phyloP scores from a whole-genome alignment of 1,140 invertebrate genomes.

The Cheumatopsyche charites region DNA sequence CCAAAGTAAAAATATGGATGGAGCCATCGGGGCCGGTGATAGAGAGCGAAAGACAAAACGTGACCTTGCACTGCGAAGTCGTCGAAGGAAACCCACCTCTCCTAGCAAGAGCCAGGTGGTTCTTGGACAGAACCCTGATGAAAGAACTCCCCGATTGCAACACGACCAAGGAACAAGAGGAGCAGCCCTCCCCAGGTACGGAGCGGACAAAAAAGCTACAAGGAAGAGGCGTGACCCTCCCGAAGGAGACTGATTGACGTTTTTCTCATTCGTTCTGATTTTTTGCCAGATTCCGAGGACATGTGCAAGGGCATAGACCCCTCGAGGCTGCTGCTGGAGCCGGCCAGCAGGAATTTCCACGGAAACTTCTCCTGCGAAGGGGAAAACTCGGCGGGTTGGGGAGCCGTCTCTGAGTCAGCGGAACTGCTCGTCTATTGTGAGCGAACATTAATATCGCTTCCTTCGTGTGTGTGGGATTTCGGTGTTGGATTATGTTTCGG shows the following conservation, averaged over 20 bases:
- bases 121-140: conserved; percentile 78
- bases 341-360: conserved; percentile 82
- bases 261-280: conserved; percentile 13
- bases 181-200: conserved; percentile 20
- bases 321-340: conserved; percentile 79
- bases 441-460: conserved; percentile 50
- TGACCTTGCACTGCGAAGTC: conserved; percentile 82
- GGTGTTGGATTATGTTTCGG: no score
- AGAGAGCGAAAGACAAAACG: conserved; percentile 79
- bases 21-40: conserved; percentile 75
- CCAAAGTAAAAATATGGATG: conserved; percentile 78
- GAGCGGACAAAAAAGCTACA: conserved; percentile 14
- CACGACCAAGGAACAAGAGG: conserved; percentile 58
- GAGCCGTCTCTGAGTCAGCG: conserved; percentile 72
- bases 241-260: neutral
- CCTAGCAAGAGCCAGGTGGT: conserved; percentile 78
- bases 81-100: conserved; percentile 69
- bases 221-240: neutral
- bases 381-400: conserved; percentile 85
- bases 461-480: no score
- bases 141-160: conserved; percentile 85
- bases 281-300: conserved; percentile 50
- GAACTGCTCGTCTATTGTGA: conserved; percentile 81
- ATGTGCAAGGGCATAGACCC: conserved; percentile 83
- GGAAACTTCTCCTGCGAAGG: conserved; percentile 93